Base-by-base conservation (phyloP, 2,888 invertebrate species). In the Tetropium fuscum region DNA sequence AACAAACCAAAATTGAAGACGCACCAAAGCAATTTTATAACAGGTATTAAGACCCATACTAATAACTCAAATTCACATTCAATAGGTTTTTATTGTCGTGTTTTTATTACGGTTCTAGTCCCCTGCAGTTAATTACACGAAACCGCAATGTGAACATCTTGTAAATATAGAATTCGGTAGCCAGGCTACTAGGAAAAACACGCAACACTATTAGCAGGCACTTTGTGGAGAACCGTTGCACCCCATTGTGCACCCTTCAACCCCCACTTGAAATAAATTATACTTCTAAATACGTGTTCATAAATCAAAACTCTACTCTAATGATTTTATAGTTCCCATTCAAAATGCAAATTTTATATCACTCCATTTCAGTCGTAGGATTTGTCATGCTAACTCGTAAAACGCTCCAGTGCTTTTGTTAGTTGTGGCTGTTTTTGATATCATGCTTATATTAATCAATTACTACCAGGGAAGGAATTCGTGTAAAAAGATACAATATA, bases 301-400 rank as follows among this genome's bases (percentile, higher is more conserved):
- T 65, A 65, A 65, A 65, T 65, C 65, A 65, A 58, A 65, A 65
- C 53, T 53, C 20, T 58, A 41, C 58, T 60, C 60, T 65, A 65
- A 65, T 65, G 65, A 65, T 65, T 65, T 60, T 41, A 55, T 58
- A 60, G 62, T 58, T 63, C 63, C 63, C 57, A 65, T 65, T 65
- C 58, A 19, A 58, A 62, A 65, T 62, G 65, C 53, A 65, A 65
- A 65, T 54, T 54, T 34, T 49, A 34, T 45, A 45, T 43, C 59
- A 59, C 47, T 48, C 41, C 59, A 43, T 47, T 59, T 48, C 59
- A 44, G 41, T 43, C 34, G 53, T 49, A 48, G 27, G 38, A 68
- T 68, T 68, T 66, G 66, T 63, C 63, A 64, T 58, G 64, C 59
- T 64, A 59, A 63, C 58, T 64, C 64, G 61, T 64, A 64, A 68